phyloP scores from a whole-genome alignment of 2,113 vertebrate genomes.

The Cololabis saira region DNA sequence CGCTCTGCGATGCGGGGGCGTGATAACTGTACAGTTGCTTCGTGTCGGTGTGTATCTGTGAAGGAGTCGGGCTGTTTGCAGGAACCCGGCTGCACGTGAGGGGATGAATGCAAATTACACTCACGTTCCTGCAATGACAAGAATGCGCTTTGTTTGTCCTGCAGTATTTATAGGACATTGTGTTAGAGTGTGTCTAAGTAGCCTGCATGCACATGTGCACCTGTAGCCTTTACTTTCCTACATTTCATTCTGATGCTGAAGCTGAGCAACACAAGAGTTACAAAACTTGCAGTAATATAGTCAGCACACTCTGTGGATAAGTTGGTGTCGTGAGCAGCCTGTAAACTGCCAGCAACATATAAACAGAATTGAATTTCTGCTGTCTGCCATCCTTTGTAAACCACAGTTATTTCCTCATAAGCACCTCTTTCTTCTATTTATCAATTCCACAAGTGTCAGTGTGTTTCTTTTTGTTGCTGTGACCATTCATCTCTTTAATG shows the following conservation, averaged over 20 bases:
- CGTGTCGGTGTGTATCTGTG: conserved; percentile 13
- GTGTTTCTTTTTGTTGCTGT: background rate
- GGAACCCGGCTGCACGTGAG: background rate
- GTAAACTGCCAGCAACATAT: no score
- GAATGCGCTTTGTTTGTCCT: background rate
- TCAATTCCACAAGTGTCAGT: background rate
- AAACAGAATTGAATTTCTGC: no score
- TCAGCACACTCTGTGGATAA: no score
- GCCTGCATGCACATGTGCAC: background rate
- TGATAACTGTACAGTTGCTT: conserved; percentile 46
- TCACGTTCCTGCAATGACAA: background rate
- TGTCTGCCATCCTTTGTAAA: no score
- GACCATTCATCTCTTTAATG: background rate
- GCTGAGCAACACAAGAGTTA: background rate
- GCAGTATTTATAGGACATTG: no score
- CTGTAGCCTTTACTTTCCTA: background rate
- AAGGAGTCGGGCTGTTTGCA: conserved; percentile 2
- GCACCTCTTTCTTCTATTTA: background rate
- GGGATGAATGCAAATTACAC: background rate
- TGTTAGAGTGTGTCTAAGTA: no score
- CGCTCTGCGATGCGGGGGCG: conserved; percentile 48
- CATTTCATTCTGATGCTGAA: background rate
- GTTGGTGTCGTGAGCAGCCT: no score
- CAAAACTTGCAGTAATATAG: background rate
- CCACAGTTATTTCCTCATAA: no score